phyloP scores from a whole-genome alignment of 1,140 invertebrate genomes.

The Amyelois transitella region DNA sequence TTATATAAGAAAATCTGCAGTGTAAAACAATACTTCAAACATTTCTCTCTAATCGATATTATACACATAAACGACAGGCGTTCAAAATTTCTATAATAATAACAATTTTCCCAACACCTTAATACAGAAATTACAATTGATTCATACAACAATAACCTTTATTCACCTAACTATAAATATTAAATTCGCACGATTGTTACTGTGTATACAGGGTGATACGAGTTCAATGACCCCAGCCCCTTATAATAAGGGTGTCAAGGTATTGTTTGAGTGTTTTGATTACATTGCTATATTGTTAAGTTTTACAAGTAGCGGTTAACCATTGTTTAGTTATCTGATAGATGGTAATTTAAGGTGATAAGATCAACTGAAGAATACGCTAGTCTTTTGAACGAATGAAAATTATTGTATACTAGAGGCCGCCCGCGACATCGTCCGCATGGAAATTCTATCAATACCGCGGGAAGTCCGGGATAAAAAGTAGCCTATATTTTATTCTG shows the following conservation, averaged over 20 bases:
- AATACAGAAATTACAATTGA: not conserved
- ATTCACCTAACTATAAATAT: not conserved
- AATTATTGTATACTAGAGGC: too few relatives aligned
- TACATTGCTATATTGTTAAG: not conserved
- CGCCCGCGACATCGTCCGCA: too few relatives aligned
- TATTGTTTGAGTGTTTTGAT: not conserved
- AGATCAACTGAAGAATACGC: not conserved
- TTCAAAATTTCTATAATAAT: not conserved
- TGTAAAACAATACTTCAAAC: not conserved
- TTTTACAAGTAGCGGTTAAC: not conserved
- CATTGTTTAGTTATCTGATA: not conserved
- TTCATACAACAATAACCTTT: not conserved
- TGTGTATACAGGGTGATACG: not conserved
- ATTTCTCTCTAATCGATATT: not conserved
- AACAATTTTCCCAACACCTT: not conserved
- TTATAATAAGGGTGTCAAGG: not conserved
- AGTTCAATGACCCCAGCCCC: not conserved
- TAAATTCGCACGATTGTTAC: not conserved
- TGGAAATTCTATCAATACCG: too few relatives aligned
- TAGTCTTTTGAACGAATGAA: not conserved
- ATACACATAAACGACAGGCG: not conserved
- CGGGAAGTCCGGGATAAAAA: too few relatives aligned
- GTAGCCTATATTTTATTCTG: too few relatives aligned
- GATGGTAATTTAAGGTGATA: not conserved
- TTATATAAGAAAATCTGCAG: not conserved